Base-by-base conservation (phyloP, 2,113 vertebrate genomes). In the Cariama cristata region DNA sequence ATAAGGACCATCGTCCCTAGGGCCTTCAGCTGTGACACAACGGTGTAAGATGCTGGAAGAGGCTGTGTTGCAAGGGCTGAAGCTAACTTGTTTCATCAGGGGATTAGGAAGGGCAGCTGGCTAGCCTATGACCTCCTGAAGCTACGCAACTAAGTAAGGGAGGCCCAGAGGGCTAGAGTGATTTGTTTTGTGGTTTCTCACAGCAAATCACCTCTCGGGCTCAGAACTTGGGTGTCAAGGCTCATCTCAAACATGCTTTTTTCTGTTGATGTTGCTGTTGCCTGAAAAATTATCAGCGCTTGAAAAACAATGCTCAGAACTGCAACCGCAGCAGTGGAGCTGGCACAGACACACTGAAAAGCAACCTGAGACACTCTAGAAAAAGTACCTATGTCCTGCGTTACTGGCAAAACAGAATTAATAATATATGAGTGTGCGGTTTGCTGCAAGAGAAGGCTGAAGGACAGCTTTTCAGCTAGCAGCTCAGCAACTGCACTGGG, bases 381-480 rank as follows among this genome's bases (percentile, higher is more conserved):
- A 40, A 84, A 84, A 86, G 64, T 56, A 88, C 59, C 68, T 47
- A 20, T 33, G 47, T 71, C 79, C 82, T 95, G 68, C 44, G 50
- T 62, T 74, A 84, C 56, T 40, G 84, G 56, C 3, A 11, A 95
- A 95, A 91, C 44, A 95, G 64, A 81, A 86, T 86, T 67, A 97
- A 89, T 86, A 95, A 93, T 74, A 74, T 15, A 92, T 47, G n/a
- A 93, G 52, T 2, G 0, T 75, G 64, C 40, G 68, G 75, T 79
- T 72, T 86, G 40, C 84, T 90, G 74, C 77, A 96, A 84, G 77
- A 91, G 73, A 94, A 89, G 35, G 56, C 82, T 33, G 80, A 94
- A 90, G 90, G 64, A 86, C 91, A 76, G 63, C 45, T 91, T 94
- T 91, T 95, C 86, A 95, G 84, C 45, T n/a, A 89, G 90, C n/a